phyloP scores from a whole-genome alignment of 2,888 invertebrate species.

The Apamea crenata region DNA sequence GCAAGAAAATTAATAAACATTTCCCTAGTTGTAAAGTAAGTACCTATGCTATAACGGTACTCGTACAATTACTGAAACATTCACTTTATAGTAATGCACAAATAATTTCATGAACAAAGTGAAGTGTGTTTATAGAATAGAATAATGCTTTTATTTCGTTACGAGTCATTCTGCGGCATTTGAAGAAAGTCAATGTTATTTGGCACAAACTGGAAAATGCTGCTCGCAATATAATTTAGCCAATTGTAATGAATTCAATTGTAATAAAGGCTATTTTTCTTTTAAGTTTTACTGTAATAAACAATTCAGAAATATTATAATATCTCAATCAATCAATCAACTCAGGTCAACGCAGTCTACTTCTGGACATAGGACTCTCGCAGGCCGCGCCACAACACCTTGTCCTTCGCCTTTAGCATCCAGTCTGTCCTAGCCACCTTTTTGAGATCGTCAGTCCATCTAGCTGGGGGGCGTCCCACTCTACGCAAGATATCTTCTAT shows the following conservation, averaged over 20 bases:
- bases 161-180: not conserved
- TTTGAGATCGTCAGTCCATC: too few relatives aligned
- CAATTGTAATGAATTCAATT: slow-evolving; percentile 6
- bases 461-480: too few relatives aligned
- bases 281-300: not conserved
- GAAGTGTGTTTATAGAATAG: slow-evolving; percentile 31
- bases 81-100: not conserved
- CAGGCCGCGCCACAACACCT: too few relatives aligned
- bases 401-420: too few relatives aligned
- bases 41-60: not conserved
- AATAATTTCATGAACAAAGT: slow-evolving; percentile 15
- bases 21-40: not conserved
- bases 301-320: not conserved
- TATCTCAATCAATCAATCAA: not conserved
- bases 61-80: slow-evolving; percentile 1
- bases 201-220: slow-evolving; percentile 24
- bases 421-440: too few relatives aligned
- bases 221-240: not conserved
- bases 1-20: too few relatives aligned
- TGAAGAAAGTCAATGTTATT: slow-evolving; percentile 11
- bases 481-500: too few relatives aligned
- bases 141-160: slow-evolving; percentile 44
- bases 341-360: too few relatives aligned
- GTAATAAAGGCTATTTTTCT: not conserved
- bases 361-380: too few relatives aligned